A percentile compares a stretch with the other conserved stretches of the same genome.
phyloP scores from a whole-genome alignment of 2,113 vertebrate genomes.

The Hemicordylus capensis region DNA sequence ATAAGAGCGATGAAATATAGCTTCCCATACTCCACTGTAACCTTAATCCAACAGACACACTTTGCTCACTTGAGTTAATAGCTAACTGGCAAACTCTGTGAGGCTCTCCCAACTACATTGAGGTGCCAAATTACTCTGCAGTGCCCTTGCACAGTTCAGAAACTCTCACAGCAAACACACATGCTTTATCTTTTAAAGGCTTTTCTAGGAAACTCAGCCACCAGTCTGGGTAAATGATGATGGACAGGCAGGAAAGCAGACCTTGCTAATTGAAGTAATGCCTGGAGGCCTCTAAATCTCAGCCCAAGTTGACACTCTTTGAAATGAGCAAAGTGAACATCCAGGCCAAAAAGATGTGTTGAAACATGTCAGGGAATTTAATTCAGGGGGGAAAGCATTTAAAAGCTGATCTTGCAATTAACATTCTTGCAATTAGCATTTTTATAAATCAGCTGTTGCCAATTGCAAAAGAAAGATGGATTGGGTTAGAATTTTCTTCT shows the following conservation, averaged over 20 bases:
- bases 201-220: conserved; percentile 56
- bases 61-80: conserved; percentile 54
- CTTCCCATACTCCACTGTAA: conserved; percentile 78
- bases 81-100: conserved; percentile 57
- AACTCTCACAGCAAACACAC: conserved; percentile 47
- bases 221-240: conserved; percentile 45
- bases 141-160: conserved; percentile 48
- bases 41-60: conserved; percentile 70
- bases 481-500: conserved; percentile 28
- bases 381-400: conserved; percentile 66
- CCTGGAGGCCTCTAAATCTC: conserved; percentile 56
- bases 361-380: conserved; percentile 66
- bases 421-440: conserved; percentile 69
- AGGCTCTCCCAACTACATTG: conserved; percentile 16
- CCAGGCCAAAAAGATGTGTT: conserved; percentile 57
- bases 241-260: conserved; percentile 37
- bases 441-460: conserved; percentile 61
- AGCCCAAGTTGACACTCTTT: conserved; percentile 59
- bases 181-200: conserved; percentile 53
- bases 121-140: conserved; percentile 62
- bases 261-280: conserved; percentile 43
- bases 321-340: conserved; percentile 62
- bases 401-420: conserved; percentile 68
- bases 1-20: conserved; percentile 82
- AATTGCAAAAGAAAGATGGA: neutral